These are phyloP conservation scores for Deilephila elpenor DNA, from an alignment of 2,888 invertebrate species.

Conservation along the genomic window DNA sequence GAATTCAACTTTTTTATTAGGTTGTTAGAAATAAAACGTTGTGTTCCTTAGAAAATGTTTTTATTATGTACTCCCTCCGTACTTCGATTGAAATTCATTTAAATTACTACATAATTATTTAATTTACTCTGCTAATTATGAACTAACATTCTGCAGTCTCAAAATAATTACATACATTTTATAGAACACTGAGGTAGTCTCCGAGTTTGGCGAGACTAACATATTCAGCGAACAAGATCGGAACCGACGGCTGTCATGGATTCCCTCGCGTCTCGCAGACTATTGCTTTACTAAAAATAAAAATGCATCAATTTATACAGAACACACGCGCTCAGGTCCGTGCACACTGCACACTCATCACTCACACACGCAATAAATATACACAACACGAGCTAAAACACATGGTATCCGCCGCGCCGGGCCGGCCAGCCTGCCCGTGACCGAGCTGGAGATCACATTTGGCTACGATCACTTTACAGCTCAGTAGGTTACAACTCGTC, in stretches of 20 bases:
- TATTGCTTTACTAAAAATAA: slow-evolving; percentile 71
- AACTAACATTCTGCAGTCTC: slow-evolving; percentile 84
- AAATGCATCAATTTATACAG: slow-evolving; percentile 76
- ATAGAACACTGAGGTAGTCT: slow-evolving; percentile 77
- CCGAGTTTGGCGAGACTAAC: slow-evolving; percentile 62
- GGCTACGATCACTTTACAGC: slow-evolving; percentile 72
- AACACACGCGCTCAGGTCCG: slow-evolving; percentile 43
- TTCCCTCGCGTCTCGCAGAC: slow-evolving; percentile 50
- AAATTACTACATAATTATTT: slow-evolving; percentile 77
- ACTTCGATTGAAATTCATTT: slow-evolving; percentile 73
- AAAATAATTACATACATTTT: slow-evolving; percentile 77
- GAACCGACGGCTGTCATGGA: slow-evolving; percentile 59
- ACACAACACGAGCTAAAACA: slow-evolving; percentile 75
- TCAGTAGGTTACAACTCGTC: slow-evolving; percentile 90
- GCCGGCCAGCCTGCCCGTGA: slow-evolving; percentile 53
- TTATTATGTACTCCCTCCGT: slow-evolving; percentile 78
- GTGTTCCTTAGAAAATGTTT: slow-evolving; percentile 73
- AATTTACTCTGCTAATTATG: slow-evolving; percentile 75
- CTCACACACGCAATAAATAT: slow-evolving; percentile 73
- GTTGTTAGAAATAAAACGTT: slow-evolving; percentile 31
- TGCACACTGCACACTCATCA: slow-evolving; percentile 42
- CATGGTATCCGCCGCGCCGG: slow-evolving; percentile 54
- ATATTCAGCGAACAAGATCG: slow-evolving; percentile 53
- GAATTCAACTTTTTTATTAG: background rate
- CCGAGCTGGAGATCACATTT: slow-evolving; percentile 70